Percentiles rank a stretch among this genome's conserved stretches.
These are phyloP conservation scores for Panurus biarmicus DNA, from an alignment of 2,113 vertebrate species.

Conservation along the genomic window DNA sequence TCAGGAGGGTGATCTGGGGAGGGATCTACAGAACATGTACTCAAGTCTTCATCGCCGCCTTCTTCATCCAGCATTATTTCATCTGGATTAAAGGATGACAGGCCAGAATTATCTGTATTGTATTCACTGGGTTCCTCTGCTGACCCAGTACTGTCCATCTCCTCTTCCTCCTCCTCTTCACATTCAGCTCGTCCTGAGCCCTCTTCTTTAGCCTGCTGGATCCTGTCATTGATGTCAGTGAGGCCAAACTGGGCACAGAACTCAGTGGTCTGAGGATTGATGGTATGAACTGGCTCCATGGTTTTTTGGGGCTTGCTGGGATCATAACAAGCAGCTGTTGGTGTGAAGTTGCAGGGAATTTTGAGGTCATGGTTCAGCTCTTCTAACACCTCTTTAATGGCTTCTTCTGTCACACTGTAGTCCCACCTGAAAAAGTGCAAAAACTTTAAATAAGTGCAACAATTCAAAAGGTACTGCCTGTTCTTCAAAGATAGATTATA, in stretches of 20 bases:
- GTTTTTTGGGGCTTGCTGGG: constrained; percentile 75
- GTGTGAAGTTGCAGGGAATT: constrained; percentile 88
- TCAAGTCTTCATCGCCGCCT: constrained; percentile 74
- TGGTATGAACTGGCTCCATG: constrained; percentile 69
- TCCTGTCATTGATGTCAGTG: constrained; percentile 82
- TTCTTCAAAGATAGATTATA: not conserved
- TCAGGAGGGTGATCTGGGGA: constrained; percentile 70
- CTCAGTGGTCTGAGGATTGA: constrained; percentile 92
- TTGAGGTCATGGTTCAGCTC: constrained; percentile 79
- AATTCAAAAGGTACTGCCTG: not conserved
- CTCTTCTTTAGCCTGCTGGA: constrained; percentile 68
- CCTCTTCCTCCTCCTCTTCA: constrained; percentile 72
- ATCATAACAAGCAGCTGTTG: constrained; percentile 77
- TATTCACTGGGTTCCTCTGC: constrained; percentile 87
- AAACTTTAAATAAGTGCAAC: not conserved
- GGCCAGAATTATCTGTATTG: constrained; percentile 82
- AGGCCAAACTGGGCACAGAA: constrained; percentile 88
- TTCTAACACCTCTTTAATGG: constrained; percentile 81
- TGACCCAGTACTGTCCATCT: constrained; percentile 72
- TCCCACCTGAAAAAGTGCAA: constrained; percentile 80
- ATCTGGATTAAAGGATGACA: constrained; percentile 87
- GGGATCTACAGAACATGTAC: constrained; percentile 49
- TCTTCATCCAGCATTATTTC: constrained; percentile 93
- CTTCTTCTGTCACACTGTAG: constrained; percentile 83
- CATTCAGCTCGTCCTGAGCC: constrained; percentile 29